phyloP scores from a whole-genome alignment of 2,888 invertebrate genomes.

The Graphium colonna region DNA sequence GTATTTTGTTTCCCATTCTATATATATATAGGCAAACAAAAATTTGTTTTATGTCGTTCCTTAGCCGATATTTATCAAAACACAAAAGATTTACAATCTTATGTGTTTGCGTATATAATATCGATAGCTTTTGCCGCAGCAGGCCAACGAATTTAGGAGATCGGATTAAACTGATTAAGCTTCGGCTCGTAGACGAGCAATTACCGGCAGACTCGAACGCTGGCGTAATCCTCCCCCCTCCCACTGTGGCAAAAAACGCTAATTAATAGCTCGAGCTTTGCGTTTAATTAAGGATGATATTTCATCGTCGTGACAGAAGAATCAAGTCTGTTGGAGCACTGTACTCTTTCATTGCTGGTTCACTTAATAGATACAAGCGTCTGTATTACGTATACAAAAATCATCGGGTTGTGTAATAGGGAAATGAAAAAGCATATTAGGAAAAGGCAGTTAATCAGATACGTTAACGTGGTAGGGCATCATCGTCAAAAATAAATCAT shows the following conservation, averaged over 20 bases:
- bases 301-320: slow-evolving; percentile 21
- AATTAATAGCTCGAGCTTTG: slow-evolving; percentile 68
- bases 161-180: slow-evolving; percentile 27
- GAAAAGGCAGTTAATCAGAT: too few species aligned
- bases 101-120: background rate
- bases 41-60: too few species aligned
- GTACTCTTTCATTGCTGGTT: background rate
- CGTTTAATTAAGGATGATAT: slow-evolving; percentile 66
- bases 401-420: too few species aligned
- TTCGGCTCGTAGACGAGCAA: slow-evolving; percentile 41
- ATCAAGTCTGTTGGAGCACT: slow-evolving; percentile 5
- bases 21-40: too few species aligned
- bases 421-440: too few species aligned
- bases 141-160: slow-evolving; percentile 20
- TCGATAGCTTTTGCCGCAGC: background rate
- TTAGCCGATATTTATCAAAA: too few species aligned
- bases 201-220: slow-evolving; percentile 44
- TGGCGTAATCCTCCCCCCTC: slow-evolving; percentile 45
- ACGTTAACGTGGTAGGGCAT: too few species aligned
- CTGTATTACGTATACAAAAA: background rate
- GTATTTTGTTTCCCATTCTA: too few species aligned
- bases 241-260: slow-evolving; percentile 57
- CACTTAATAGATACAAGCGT: background rate
- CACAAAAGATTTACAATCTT: background rate
- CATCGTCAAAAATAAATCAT: too few species aligned